A percentile compares a stretch with the other conserved stretches of the same genome.
Conservation (phyloP, 2,113 vertebrate genomes). For the Rana temporaria region DNA sequence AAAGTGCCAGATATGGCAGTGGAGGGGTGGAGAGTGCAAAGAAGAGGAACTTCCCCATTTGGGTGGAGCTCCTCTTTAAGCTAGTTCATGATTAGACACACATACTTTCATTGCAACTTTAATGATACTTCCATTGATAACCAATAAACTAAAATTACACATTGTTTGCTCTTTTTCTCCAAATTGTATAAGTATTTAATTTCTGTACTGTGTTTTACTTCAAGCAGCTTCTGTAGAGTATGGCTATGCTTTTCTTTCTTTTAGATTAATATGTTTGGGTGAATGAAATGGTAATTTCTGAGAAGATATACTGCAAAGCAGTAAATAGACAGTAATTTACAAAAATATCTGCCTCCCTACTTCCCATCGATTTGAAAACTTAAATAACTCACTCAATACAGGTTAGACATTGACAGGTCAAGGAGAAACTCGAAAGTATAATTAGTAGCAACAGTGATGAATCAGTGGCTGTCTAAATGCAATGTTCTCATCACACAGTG, state of each 20-base stretch:
- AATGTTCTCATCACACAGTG: slow-evolving; percentile 30
- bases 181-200: too few relatives aligned
- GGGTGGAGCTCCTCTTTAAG: too few relatives aligned
- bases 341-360: slow-evolving; percentile 50
- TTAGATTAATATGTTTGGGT: slow-evolving; percentile 53
- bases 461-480: slow-evolving; percentile 30
- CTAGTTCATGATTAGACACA: too few relatives aligned
- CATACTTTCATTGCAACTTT: too few relatives aligned
- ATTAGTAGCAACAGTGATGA: slow-evolving; percentile 51
- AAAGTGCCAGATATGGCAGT: too few relatives aligned
- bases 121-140: too few relatives aligned
- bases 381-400: slow-evolving; percentile 54
- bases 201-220: not conserved
- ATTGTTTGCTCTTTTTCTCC: too few relatives aligned
- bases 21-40: too few relatives aligned
- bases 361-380: slow-evolving; percentile 58
- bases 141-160: too few relatives aligned
- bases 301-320: slow-evolving; percentile 55
- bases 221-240: not conserved
- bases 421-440: slow-evolving; percentile 51
- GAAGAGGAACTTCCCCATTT: too few relatives aligned
- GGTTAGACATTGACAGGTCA: slow-evolving; percentile 55
- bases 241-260: slow-evolving; percentile 11
- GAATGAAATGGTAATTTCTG: slow-evolving; percentile 57
- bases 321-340: slow-evolving; percentile 39